Evolutionary conservation across 2,113 vertebrate species (phyloP).

Genomic region (Alligator mississippiensis): DNA sequence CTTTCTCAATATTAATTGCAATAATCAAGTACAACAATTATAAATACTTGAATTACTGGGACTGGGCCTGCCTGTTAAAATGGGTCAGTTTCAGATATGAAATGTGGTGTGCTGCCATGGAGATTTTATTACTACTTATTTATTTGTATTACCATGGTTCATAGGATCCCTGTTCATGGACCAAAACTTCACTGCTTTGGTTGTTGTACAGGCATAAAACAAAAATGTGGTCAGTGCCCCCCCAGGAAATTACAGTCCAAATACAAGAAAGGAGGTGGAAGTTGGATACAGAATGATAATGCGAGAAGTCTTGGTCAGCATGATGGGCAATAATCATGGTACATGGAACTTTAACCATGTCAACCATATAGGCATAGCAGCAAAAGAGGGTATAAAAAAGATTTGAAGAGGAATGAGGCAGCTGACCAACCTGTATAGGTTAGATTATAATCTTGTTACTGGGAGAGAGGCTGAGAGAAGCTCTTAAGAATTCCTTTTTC

Average conservation of each 20-base stretch:
- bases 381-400: neutral
- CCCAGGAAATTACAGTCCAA: neutral
- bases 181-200: neutral
- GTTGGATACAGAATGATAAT: neutral
- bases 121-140: too few relatives aligned
- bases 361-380: neutral
- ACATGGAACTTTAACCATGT: neutral
- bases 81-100: neutral
- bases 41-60: neutral
- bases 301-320: neutral
- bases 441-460: neutral
- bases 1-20: neutral
- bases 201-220: neutral
- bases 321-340: neutral
- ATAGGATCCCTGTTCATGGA: too few relatives aligned
- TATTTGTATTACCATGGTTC: too few relatives aligned
- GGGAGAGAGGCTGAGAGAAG: neutral
- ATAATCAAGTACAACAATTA: neutral
- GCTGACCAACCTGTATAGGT: neutral
- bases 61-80: neutral
- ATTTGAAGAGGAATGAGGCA: neutral
- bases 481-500: neutral
- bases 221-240: neutral
- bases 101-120: neutral
- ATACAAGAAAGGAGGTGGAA: fast-evolving